Conservation (phyloP, 2,113 vertebrate genomes). For the Chrysemys picta region DNA sequence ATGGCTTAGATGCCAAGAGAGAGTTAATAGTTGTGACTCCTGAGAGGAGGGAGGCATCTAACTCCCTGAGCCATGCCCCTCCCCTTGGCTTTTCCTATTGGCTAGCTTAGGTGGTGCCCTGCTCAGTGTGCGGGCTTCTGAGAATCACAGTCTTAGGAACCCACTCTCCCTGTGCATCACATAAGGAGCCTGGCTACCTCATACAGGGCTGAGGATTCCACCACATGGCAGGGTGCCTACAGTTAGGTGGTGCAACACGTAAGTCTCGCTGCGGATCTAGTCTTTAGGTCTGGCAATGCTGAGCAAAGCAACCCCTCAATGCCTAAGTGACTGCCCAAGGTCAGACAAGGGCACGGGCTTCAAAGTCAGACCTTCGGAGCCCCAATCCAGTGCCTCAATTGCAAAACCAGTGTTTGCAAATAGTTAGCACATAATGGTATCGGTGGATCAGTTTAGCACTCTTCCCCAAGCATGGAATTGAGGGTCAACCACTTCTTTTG, state of each 20-base stretch:
- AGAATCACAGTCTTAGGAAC: no score
- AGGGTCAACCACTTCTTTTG: accelerated
- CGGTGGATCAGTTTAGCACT: background rate
- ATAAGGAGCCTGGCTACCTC: background rate
- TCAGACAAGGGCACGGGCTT: background rate
- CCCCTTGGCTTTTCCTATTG: no score
- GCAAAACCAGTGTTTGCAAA: background rate
- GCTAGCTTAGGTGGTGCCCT: no score
- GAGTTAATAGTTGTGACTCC: no score
- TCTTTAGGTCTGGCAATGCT: background rate
- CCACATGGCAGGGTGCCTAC: no score
- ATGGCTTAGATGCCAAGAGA: no score
- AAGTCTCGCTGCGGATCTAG: background rate
- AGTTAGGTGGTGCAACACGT: background rate
- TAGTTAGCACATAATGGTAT: background rate
- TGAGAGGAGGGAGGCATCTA: no score
- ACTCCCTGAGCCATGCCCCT: no score
- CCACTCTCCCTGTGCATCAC: no score
- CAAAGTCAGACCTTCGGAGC: background rate
- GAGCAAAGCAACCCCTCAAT: background rate
- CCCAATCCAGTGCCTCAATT: background rate
- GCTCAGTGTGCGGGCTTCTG: no score
- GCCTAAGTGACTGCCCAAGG: background rate
- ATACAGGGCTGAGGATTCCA: background rate
- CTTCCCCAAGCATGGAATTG: background rate